Evolutionary conservation across 1,140 invertebrate species (phyloP).

Genomic region (Drosophila malerkotliana): DNA sequence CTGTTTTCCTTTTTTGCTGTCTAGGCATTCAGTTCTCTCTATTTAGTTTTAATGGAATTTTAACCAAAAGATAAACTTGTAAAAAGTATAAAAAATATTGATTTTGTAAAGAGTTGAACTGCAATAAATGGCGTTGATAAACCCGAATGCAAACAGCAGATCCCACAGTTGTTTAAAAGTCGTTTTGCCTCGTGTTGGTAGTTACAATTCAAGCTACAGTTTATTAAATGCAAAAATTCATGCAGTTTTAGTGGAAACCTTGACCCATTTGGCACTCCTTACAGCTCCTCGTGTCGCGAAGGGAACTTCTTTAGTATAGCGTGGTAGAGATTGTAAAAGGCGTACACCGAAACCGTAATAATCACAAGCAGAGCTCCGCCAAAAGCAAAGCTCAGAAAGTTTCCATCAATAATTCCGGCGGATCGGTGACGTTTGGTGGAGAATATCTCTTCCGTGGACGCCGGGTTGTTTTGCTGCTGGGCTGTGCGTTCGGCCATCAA

Average conservation of each 20-base stretch:
- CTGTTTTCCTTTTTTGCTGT: constrained; percentile 48
- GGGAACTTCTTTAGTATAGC: constrained; percentile 92
- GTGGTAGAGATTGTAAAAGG: constrained; percentile 92
- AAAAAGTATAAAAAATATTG: constrained; percentile 39
- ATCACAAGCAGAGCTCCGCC: constrained; percentile 90
- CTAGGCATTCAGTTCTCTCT: constrained; percentile 52
- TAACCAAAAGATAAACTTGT: constrained; percentile 18
- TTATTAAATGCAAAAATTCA: constrained; percentile 62
- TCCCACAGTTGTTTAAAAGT: constrained; percentile 16
- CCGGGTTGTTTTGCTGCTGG: constrained; percentile 85
- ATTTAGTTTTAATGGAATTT: constrained; percentile 41
- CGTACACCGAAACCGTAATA: constrained; percentile 90
- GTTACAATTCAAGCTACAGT: constrained; percentile 42
- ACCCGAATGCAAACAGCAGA: constrained; percentile 71
- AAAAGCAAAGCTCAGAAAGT: constrained; percentile 92
- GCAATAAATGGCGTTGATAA: constrained; percentile 74
- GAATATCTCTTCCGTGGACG: constrained; percentile 84
- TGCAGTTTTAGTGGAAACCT: constrained; percentile 27
- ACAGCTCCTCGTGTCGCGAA: constrained; percentile 88
- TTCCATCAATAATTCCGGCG: constrained; percentile 90
- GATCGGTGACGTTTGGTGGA: constrained; percentile 84
- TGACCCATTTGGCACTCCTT: constrained; percentile 24
- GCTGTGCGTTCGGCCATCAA: constrained; percentile 89
- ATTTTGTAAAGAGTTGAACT: constrained; percentile 60
- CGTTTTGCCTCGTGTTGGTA: too few species aligned